Percentiles rank a stretch among this genome's conserved stretches.
Conservation (phyloP, 2,888 invertebrate species). For the Ichneumon xanthorius region DNA sequence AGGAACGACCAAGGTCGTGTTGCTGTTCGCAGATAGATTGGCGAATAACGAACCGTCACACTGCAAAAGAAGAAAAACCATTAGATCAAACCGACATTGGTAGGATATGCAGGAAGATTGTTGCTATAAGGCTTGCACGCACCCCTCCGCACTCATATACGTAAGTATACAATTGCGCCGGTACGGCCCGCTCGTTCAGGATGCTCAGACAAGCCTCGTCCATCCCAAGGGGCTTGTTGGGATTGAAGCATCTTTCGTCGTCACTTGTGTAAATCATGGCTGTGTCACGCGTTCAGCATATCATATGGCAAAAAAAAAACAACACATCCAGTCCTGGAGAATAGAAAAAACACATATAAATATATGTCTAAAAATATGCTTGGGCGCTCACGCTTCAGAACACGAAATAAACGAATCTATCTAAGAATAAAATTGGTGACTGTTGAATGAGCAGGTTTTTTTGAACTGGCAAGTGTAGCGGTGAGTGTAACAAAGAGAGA, state of each 20-base stretch:
- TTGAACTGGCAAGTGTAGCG: too few species aligned
- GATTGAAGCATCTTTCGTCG: slow-evolving; percentile 70
- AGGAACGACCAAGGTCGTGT: slow-evolving; percentile 76
- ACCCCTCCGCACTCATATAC: slow-evolving; percentile 78
- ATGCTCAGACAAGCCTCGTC: slow-evolving; percentile 82
- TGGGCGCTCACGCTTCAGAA: too few species aligned
- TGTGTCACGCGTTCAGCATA: background rate
- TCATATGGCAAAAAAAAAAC: background rate
- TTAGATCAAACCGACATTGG: background rate
- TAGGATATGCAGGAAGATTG: slow-evolving; percentile 1
- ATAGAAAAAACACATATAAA: background rate
- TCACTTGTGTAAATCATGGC: slow-evolving; percentile 38
- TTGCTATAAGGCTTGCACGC: slow-evolving; percentile 50
- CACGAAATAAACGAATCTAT: too few species aligned
- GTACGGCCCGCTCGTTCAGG: slow-evolving; percentile 71
- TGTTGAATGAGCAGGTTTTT: background rate
- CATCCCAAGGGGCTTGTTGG: slow-evolving; percentile 75
- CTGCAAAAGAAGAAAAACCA: slow-evolving; percentile 71
- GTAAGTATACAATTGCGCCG: slow-evolving; percentile 74
- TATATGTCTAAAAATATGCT: too few species aligned
- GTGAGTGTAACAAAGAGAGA: too few species aligned
- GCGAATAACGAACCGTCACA: slow-evolving; percentile 76
- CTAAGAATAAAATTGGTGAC: background rate
- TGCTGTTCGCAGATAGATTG: slow-evolving; percentile 73
- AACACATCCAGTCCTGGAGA: background rate